Percentiles rank a stretch among this genome's conserved stretches.
These are phyloP conservation scores for Anoplophora glabripennis DNA, from an alignment of 1,140 invertebrate genomes.

Conservation along the genomic window DNA sequence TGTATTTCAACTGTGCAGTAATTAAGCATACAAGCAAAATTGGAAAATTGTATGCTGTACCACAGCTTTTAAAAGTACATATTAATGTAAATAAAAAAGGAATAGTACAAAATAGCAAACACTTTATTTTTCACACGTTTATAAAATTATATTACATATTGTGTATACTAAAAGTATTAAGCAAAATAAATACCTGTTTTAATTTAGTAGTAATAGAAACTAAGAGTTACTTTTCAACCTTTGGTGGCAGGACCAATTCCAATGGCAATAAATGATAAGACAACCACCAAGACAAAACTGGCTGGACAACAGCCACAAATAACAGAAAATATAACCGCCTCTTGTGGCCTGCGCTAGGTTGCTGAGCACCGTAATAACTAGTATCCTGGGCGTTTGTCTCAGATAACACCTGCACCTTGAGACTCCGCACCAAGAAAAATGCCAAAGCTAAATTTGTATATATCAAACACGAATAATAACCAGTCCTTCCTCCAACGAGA, in stretches of 20 bases:
- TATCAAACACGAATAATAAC: conserved; percentile 75
- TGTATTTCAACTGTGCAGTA: too few relatives aligned
- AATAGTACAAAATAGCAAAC: too few relatives aligned
- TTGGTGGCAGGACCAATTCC: conserved; percentile 5
- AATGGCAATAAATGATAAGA: conserved; percentile 70
- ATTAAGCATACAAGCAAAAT: too few relatives aligned
- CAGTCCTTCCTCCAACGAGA: conserved; percentile 68
- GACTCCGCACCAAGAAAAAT: conserved; percentile 87
- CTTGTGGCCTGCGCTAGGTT: conserved; percentile 64
- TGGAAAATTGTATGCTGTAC: too few relatives aligned
- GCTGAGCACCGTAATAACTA: conserved; percentile 43
- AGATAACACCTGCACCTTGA: conserved; percentile 82
- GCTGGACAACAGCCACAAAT: conserved; percentile 85
- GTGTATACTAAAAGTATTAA: too few relatives aligned
- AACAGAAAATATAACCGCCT: conserved; percentile 88
- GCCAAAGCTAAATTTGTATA: conserved; percentile 83
- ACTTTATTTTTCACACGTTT: too few relatives aligned
- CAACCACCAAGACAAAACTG: conserved; percentile 93
- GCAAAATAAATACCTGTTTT: too few relatives aligned
- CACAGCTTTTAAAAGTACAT: too few relatives aligned
- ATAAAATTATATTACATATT: too few relatives aligned
- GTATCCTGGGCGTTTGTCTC: conserved; percentile 50
- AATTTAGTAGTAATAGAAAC: too few relatives aligned
- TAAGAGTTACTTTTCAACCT: neutral
- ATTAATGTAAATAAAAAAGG: too few relatives aligned